Evolutionary conservation across 2,888 invertebrate species (phyloP), one percentile per base, ranked within the genome.

Genomic region (Phorcus lineatus): DNA sequence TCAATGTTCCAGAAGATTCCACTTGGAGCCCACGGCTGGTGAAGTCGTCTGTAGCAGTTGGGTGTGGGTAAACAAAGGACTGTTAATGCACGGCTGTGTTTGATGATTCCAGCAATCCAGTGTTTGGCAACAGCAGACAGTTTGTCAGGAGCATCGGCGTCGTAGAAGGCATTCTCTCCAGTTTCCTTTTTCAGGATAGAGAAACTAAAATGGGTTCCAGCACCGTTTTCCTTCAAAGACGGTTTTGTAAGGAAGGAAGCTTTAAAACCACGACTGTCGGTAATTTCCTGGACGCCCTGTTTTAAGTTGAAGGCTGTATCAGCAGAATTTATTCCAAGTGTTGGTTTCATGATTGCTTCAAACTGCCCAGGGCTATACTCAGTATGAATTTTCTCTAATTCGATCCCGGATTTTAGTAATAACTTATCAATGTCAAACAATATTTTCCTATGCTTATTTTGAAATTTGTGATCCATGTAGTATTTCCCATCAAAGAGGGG

Each of bases 41-140:
- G 52, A 13, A 84, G 67, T 0, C 84, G 52, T 3, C 80, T 57
- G 62, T 80, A 80, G 70, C 84, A 84, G 81, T 84, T 84, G 31
- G 81, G 52, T 55, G 84, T 84, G 13, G 84, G 84, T 22, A 78
- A 82, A 16, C 78, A 74, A 22, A 84, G 53, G 36, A 81, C 82
- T 0, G 84, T 78, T 52, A 84, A 74, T 22, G 82, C 82, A 3
- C 80, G 79, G 2, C 77, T 81, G 77, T 84, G 84, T 24, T 78
- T 36, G 31, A 81, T 54, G 6, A 84, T 40, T 1, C 84, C 84
- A 7, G 82, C 84, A 57, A 84, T 77, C 82, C 82, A 84, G 40
- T 84, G 82, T 17, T 79, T 75, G 6, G 84, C 80, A 0, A 40
- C 57, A 0, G n/a, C n/a, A 47, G 84, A 82, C 53, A 78, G 24